Evolutionary conservation across 2,113 vertebrate species (phyloP).

Genomic region (Strigops habroptila): DNA sequence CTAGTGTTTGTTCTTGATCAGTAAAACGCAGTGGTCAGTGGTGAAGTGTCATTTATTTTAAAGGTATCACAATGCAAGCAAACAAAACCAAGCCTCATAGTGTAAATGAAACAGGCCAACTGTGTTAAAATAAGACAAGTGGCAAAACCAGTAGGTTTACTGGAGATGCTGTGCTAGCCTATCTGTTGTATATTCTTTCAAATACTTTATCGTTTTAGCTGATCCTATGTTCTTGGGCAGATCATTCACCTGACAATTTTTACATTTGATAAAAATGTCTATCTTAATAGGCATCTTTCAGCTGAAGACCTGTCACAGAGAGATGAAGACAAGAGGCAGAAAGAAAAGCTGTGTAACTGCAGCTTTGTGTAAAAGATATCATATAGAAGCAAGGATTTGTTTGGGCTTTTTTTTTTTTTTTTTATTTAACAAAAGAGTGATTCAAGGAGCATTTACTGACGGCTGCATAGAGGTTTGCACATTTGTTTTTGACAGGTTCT

Average conservation of each 20-base stretch:
- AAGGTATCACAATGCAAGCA: not conserved
- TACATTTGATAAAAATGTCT: conserved; percentile 10
- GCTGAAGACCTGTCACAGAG: not conserved
- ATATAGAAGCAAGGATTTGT: not conserved
- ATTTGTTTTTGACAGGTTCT: conserved; percentile 68
- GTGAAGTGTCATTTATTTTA: not conserved
- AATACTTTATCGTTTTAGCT: not conserved
- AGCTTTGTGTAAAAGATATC: conserved; percentile 1
- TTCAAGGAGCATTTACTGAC: conserved; percentile 35
- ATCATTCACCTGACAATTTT: not conserved
- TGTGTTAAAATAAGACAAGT: conserved; percentile 2
- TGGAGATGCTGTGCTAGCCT: not conserved
- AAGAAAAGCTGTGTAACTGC: not conserved
- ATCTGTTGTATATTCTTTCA: not conserved
- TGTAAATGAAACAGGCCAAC: not conserved
- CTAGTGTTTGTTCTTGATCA: not conserved
- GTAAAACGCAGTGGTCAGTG: not conserved
- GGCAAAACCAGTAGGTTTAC: not conserved
- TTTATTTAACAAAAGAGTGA: not conserved
- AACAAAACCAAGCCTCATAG: not conserved
- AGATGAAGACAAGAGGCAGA: not conserved
- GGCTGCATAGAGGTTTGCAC: conserved; percentile 16
- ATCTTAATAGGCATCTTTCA: not conserved
- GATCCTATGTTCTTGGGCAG: not conserved
- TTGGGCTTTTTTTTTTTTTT: not conserved